Base-by-base conservation (phyloP, 1,140 invertebrate genomes). In the Rhynchophorus ferrugineus region DNA sequence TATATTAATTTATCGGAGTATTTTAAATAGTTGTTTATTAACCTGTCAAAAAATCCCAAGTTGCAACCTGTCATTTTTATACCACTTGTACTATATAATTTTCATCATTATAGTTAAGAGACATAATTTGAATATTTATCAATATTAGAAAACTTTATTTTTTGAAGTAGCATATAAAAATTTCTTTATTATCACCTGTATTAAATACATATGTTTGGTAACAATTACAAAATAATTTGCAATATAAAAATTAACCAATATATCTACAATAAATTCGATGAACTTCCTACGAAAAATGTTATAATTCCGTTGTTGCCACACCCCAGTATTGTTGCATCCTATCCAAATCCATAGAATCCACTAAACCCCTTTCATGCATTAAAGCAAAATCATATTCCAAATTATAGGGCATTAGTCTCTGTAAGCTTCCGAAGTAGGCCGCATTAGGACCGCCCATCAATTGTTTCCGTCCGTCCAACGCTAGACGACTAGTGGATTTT, bases 291-390 rank as follows among this genome's bases (percentile, higher is more conserved):
- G n/a, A n/a, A n/a, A 29, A 11, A 29, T 29, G 11, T 21, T 53
- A 87, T 42, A 89, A 66, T 71, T 89, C 87, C 1, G 87, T 89
- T 1, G 86, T 89, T 3, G 86, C 85, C 34, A 89, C 85, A 35
- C 86, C 87, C 87, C 87, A 90, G 69, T 90, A 90, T 58, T 87
- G 85, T 56, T 87, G 82, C 86, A 90, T 90, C 42, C 87, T 75
- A 64, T 87, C 84, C 44, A 85, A 78, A 61, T 88, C 85, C 57
- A 88, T 68, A 0, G 85, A 87, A 61, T 88, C 85, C 39, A 80
- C 69, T 9, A 76, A 73, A 34, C 73, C 75, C 45, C 84, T 74
- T 64, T 89, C 85, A 62, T 87, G 84, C 59, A 87, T 87, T 1
- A 86, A 80, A 2, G 84, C 81, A 67, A 89, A 89, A 65, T 89